Evolutionary conservation across 23 tunicate genomes (phyloP), one percentile per base, ranked within the genome.

Genomic region (Halocynthia roretzi): DNA sequence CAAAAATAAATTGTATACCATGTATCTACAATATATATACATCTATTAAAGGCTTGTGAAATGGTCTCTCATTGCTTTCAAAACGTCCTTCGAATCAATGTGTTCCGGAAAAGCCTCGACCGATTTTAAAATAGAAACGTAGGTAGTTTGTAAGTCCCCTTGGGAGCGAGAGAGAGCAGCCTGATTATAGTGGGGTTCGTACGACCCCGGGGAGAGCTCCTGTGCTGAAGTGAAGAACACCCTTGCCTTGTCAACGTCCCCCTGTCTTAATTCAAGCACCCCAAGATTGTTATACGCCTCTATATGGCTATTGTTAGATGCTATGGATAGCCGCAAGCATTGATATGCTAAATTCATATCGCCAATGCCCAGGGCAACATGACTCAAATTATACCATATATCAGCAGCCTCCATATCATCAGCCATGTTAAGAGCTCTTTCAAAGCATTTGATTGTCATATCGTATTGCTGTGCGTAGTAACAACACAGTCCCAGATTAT

Each of bases 401-500:
- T 92, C 92, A 22, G 92, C 91, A 6, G 78, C 50, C 67, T 92
- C 83, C 51, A 75, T 79, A 67, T 86, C 98, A 50, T 84, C 74
- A 6, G 92, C 98, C 8, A 92, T 23, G 10, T 53, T 52, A 9
- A 92, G 50, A 52, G 98, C 98, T 19, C 92, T 75, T 57, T 92
- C 98, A 67, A 92, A 92, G 54, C 98, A 92, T 58, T 86, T 86
- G 57, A 92, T 52, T 12, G 98, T 92, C 78, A 85, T 82, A 76
- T 92, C 98, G 66, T 92, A 86, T 18, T 92, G 98, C 61, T 92
- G 98, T 9, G 98, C 98, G 61, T 82, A 92, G 80, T 23, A 92
- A 56, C 98, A 92, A 60, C 98, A 82, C 72, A 92, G 53, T 5
- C 84, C 98, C 50, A 92, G 67, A 49, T 92, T 92, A 77, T 92